A percentile compares a stretch with the other conserved stretches of the same genome.
Evolutionary conservation across 2,113 vertebrate species (phyloP).

Genomic region (Pangasianodon gigas): DNA sequence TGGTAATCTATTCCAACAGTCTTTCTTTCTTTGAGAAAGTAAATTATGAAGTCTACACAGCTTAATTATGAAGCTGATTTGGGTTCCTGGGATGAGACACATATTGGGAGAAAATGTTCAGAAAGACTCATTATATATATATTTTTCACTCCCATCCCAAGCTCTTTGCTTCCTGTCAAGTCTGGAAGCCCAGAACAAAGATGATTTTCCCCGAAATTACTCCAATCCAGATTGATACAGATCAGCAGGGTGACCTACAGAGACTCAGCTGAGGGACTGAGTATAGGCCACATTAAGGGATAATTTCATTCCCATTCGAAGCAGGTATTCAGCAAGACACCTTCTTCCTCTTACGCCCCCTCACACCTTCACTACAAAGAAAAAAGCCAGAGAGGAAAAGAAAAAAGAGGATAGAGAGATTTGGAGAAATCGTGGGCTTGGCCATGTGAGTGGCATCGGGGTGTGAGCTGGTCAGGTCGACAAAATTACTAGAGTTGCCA

Average conservation of each 20-base stretch:
- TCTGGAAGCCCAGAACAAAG: conserved; percentile 48
- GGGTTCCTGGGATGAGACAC: not conserved
- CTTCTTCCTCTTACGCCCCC: not conserved
- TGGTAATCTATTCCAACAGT: conserved; percentile 34
- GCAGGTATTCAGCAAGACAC: not conserved
- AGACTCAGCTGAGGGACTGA: conserved; percentile 37
- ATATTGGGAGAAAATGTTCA: not conserved
- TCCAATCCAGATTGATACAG: conserved; percentile 42
- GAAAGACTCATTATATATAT: not conserved
- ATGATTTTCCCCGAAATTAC: conserved; percentile 53
- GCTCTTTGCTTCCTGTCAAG: not conserved
- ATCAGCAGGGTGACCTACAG: conserved; percentile 50
- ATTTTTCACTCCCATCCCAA: not conserved
- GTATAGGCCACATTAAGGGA: conserved; percentile 45
- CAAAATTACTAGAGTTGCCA: not conserved
- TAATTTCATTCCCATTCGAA: conserved; percentile 47
- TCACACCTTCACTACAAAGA: too few relatives aligned
- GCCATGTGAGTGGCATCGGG: not conserved
- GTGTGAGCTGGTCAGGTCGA: not conserved
- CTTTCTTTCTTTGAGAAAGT: conserved; percentile 24
- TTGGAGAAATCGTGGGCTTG: not conserved
- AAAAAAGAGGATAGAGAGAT: not conserved
- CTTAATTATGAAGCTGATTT: conserved; percentile 31
- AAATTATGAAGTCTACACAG: conserved; percentile 22
- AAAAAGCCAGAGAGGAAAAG: not conserved